A percentile compares a stretch with the other conserved stretches of the same genome.
phyloP scores from a whole-genome alignment of 2,888 invertebrate genomes.

The Drosophila setosimentum region DNA sequence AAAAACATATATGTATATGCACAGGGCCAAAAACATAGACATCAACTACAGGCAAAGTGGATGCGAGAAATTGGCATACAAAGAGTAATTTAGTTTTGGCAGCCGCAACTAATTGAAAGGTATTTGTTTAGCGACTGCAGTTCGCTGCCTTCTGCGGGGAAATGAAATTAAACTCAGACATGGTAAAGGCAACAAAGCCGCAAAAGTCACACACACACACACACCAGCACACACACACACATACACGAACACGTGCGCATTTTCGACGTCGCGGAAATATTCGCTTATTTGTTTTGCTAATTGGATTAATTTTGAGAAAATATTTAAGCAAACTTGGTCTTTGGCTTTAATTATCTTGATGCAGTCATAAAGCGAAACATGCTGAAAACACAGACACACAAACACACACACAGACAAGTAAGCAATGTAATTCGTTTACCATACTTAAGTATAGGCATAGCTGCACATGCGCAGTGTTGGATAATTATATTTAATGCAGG shows the following conservation, averaged over 20 bases:
- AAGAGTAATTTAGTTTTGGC: conserved; percentile 72
- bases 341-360: conserved; percentile 38
- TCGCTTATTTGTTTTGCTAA: conserved; percentile 65
- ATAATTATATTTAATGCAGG: not conserved
- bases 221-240: not conserved
- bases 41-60: conserved; percentile 7
- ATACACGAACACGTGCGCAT: conserved; percentile 1
- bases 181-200: conserved; percentile 41
- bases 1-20: not conserved
- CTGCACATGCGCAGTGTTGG: conserved; percentile 29
- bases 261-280: conserved; percentile 37
- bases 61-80: conserved; percentile 56
- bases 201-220: conserved; percentile 48
- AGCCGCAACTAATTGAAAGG: conserved; percentile 74
- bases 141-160: conserved; percentile 46
- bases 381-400: conserved; percentile 1
- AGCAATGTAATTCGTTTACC: conserved; percentile 12
- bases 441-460: not conserved
- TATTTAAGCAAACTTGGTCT: conserved; percentile 54
- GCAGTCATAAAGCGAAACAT: conserved; percentile 1
- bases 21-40: conserved; percentile 15
- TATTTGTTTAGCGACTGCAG: conserved; percentile 72
- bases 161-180: conserved; percentile 56
- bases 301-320: conserved; percentile 70
- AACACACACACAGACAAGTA: conserved; percentile 21